Conservation (phyloP, 2,113 vertebrate genomes). For the Falcunculus frontatus region DNA sequence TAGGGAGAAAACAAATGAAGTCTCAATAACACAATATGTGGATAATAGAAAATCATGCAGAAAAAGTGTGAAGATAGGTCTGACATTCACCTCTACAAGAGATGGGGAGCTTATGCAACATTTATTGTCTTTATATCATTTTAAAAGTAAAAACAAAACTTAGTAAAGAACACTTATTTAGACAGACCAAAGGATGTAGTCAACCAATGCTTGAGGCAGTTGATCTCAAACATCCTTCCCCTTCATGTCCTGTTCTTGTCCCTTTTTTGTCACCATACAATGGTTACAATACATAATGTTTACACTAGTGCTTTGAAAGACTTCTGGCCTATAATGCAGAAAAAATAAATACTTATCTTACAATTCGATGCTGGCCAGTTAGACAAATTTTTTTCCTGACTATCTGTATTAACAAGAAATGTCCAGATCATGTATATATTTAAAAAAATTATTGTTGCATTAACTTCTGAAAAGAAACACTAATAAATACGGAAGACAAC, state of each 20-base stretch:
- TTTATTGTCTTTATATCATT: not conserved
- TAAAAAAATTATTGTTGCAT: not conserved
- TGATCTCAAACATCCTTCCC: not conserved
- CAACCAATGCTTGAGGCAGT: not conserved
- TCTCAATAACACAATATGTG: not conserved
- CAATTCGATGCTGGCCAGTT: accelerated
- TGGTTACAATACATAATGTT: not conserved
- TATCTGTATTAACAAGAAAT: not conserved
- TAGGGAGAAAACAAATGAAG: not conserved
- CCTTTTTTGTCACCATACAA: not conserved
- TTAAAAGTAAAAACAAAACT: not conserved
- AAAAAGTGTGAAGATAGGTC: not conserved
- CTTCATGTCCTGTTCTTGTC: not conserved
- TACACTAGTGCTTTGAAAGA: not conserved
- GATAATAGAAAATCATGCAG: not conserved
- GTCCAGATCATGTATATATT: not conserved
- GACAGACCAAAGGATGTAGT: not conserved
- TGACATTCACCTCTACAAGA: not conserved
- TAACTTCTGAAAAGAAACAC: not conserved
- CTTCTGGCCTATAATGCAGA: not conserved
- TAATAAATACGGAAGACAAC: not conserved
- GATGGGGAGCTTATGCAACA: not conserved
- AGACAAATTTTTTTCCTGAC: not conserved
- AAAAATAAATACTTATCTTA: not conserved
- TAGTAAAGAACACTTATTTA: not conserved